A percentile compares a stretch with the other conserved stretches of the same genome.
Evolutionary conservation across 2,113 vertebrate species (phyloP).

Genomic region (Crotalus horridus): DNA sequence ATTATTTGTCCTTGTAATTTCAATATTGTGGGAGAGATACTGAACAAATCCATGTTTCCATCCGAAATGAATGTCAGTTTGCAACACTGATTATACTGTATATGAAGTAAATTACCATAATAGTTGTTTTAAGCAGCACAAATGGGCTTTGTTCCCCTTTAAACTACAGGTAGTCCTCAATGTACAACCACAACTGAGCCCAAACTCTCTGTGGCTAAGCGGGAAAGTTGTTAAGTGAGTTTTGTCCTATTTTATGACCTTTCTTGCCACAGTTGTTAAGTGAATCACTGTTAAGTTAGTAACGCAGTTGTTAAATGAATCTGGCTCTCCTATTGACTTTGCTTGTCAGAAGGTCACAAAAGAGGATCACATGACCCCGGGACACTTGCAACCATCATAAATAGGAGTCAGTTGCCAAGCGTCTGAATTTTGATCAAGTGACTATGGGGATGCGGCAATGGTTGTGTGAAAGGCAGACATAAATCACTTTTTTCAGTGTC

Average conservation of each 20-base stretch:
- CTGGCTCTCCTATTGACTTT: not conserved
- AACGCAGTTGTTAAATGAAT: not conserved
- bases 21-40: not conserved
- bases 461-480: not conserved
- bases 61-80: not conserved
- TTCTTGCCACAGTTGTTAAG: not conserved
- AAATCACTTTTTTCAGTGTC: not conserved
- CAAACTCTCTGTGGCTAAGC: not conserved
- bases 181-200: not conserved
- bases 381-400: too few relatives aligned
- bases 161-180: not conserved
- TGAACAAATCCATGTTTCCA: not conserved
- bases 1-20: not conserved
- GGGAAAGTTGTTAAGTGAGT: not conserved
- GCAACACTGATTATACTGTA: not conserved
- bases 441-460: not conserved
- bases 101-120: not conserved
- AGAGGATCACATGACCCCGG: not conserved
- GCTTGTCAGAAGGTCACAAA: not conserved
- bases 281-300: not conserved
- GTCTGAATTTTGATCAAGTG: not conserved
- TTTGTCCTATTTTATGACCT: not conserved
- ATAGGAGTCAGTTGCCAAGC: not conserved
- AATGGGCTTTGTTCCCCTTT: not conserved
- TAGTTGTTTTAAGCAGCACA: not conserved